Percentiles rank a stretch among this genome's conserved stretches.
Evolutionary conservation across 2,888 invertebrate species (phyloP).

Genomic region (Oxytorus armatus): DNA sequence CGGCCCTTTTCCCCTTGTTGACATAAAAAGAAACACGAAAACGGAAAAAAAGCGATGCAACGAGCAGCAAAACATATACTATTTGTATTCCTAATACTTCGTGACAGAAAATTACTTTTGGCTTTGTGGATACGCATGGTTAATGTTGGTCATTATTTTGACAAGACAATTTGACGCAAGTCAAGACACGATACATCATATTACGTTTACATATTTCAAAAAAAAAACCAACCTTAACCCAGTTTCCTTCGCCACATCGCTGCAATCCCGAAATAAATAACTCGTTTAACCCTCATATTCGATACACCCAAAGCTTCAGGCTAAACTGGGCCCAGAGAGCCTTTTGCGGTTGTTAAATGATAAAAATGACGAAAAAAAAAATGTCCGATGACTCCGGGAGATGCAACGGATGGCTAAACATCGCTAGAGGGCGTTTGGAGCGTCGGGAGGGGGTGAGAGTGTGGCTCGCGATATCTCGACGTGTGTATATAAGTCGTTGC

Average conservation of each 20-base stretch:
- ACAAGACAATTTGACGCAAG: neutral
- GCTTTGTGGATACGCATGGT: too few species aligned
- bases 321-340: neutral
- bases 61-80: too few species aligned
- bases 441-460: slow-evolving; percentile 31
- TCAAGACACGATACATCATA: neutral
- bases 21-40: too few species aligned
- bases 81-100: too few species aligned
- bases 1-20: too few species aligned
- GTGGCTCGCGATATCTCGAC: slow-evolving; percentile 60
- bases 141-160: neutral
- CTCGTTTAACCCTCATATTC: slow-evolving; percentile 13
- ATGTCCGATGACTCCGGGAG: slow-evolving; percentile 60
- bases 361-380: slow-evolving; percentile 33
- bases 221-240: too few species aligned
- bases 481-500: slow-evolving; percentile 58
- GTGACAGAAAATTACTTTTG: too few species aligned
- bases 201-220: too few species aligned
- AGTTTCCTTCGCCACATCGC: slow-evolving; percentile 1
- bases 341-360: slow-evolving; percentile 61
- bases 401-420: slow-evolving; percentile 67
- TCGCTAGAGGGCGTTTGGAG: slow-evolving; percentile 67
- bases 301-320: slow-evolving; percentile 9
- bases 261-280: slow-evolving; percentile 24
- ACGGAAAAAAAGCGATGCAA: too few species aligned